Base-by-base conservation (phyloP, 2,888 invertebrate genomes). In the Dicyrtomina minuta region DNA sequence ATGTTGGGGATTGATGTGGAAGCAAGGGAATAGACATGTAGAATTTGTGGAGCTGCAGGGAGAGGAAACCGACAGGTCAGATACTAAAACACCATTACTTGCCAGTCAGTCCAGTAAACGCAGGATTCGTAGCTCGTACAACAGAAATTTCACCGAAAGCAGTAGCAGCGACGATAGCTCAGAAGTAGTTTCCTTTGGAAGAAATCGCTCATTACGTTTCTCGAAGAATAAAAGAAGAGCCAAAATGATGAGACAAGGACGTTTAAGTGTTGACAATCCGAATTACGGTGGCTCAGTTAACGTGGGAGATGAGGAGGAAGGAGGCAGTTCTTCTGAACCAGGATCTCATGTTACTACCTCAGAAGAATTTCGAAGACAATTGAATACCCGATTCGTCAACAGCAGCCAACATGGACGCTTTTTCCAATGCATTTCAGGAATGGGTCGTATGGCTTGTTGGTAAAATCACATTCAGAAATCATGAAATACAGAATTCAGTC, bases 391-490 rank as follows among this genome's bases (percentile, higher is more conserved):
- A 24, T 12, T 39, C 20, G 43, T 24, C 17, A 41, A 59, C 15
- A 24, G 24, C 17, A 13, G 24, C 26, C 8, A n/a, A 22, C 56
- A 66, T 39, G 49, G 65, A 27, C 22, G 49, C 2, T 13, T 65
- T 4, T 51, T 26, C 10, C 26, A 68, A 44, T 60, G 62, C 33
- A n/a, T 55, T 26, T 6, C 15, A 46, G 43, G 46, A 17, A 10
- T 71, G 3, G 71, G 62, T 26, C 39, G 66, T 6, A 49, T 22
- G 13, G 68, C 71, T 5, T 71, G 71, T 41, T 74, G 72, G 76
- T 74, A 65, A 66, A 66, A 60, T n/a, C 46, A 58, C 17, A 33
- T 44, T 39, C 6, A 17, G 41, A 49, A 39, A 61, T 20, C 39
- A 41, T 41, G 24, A 58, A n/a, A n/a, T n/a, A n/a, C n/a, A n/a